A percentile compares a stretch with the other conserved stretches of the same genome.
phyloP scores from a whole-genome alignment of 2,797 vertebrate species.

The Capromys pilorides region DNA sequence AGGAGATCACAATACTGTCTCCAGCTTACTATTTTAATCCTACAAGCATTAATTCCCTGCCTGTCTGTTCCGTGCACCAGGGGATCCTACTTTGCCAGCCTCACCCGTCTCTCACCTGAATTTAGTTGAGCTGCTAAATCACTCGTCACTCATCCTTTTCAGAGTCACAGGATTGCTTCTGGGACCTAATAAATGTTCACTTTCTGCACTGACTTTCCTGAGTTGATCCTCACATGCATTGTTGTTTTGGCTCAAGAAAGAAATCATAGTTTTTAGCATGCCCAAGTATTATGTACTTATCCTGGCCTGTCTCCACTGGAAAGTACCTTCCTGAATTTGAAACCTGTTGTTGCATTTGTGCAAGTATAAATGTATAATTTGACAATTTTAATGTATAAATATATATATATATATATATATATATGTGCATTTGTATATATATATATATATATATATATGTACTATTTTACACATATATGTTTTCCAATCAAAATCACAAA shows the following conservation, averaged over 20 bases:
- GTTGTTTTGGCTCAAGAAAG: not conserved
- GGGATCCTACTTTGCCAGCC: not conserved
- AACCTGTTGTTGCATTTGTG: not conserved
- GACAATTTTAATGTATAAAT: not conserved
- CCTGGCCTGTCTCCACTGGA: not conserved
- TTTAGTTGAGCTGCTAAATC: not conserved
- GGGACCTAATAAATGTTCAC: not conserved
- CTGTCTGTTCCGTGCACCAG: fast-evolving
- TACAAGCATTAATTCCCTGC: not conserved
- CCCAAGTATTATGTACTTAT: not conserved
- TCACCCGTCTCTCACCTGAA: not conserved
- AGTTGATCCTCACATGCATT: not conserved
- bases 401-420: not conserved
- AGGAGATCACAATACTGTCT: not conserved
- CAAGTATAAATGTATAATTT: not conserved
- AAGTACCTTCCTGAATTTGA: not conserved
- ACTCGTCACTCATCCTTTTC: not conserved
- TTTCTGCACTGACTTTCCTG: not conserved
- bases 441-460: not conserved
- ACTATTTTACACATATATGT: not conserved
- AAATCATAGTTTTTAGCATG: not conserved
- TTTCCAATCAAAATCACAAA: conserved; percentile 42
- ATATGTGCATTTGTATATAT: too few species aligned
- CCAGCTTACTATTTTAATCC: not conserved
- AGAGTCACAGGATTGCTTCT: not conserved